Percentiles rank a stretch among this genome's conserved stretches.
These are phyloP conservation scores for Ameiurus melas DNA, from an alignment of 2,113 vertebrate genomes.

Conservation along the genomic window DNA sequence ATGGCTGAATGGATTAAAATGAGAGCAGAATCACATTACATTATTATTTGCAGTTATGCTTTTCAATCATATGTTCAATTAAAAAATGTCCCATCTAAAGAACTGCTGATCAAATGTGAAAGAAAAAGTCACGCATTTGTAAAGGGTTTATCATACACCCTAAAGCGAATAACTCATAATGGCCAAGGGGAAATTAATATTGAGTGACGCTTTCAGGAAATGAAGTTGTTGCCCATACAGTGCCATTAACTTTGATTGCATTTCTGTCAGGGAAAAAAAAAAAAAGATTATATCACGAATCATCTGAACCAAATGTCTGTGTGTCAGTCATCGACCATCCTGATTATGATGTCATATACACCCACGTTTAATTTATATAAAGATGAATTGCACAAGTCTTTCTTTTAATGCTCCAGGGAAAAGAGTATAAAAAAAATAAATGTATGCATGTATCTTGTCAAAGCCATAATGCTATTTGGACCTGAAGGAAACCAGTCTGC, in stretches of 20 bases:
- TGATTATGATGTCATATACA: conserved; percentile 48
- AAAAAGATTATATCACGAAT: conserved; percentile 46
- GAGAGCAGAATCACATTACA: background rate
- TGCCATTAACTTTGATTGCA: background rate
- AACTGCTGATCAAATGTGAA: conserved; percentile 10
- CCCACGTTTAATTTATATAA: conserved; percentile 40
- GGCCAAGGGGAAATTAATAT: background rate
- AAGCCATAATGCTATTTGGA: conserved; percentile 70
- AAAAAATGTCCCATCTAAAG: background rate
- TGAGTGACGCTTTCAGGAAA: background rate
- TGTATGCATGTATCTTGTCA: conserved; percentile 42
- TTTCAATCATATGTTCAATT: conserved; percentile 14
- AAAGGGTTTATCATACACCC: background rate
- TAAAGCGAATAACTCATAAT: background rate
- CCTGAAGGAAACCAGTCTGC: conserved; percentile 71
- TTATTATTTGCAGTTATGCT: conserved; percentile 1
- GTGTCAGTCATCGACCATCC: conserved; percentile 31
- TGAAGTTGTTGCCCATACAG: background rate
- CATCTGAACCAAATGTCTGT: conserved; percentile 51
- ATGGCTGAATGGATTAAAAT: too few relatives aligned
- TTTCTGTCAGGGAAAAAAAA: background rate
- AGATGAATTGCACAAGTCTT: background rate
- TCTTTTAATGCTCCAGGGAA: background rate
- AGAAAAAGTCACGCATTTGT: background rate
- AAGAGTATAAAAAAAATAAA: background rate